Evolutionary conservation across 2,888 invertebrate genomes (phyloP).

Genomic region (Clitarchus hookeri): DNA sequence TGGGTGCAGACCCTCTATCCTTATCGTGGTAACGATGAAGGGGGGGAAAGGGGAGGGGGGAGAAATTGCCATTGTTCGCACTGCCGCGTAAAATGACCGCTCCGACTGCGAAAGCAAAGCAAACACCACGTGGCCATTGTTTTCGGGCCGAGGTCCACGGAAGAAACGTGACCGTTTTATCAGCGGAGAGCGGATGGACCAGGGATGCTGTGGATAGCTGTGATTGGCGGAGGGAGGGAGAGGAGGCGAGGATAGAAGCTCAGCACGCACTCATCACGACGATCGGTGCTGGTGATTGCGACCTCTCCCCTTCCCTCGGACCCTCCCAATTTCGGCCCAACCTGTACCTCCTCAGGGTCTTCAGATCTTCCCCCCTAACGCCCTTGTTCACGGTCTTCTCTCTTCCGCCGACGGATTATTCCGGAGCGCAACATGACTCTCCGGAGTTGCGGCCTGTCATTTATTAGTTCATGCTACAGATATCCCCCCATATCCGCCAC

Average conservation of each 20-base stretch:
- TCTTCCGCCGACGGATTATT: too few relatives aligned
- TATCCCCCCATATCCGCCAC: not conserved
- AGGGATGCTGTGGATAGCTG: not conserved
- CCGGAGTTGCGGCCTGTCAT: not conserved
- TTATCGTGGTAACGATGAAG: not conserved
- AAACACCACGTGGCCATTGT: not conserved
- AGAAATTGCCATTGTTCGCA: not conserved
- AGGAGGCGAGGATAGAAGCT: not conserved
- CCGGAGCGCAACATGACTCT: not conserved
- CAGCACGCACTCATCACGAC: not conserved
- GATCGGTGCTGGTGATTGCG: not conserved
- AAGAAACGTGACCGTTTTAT: not conserved
- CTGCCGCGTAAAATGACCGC: not conserved
- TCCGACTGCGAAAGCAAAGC: not conserved
- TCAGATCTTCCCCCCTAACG: not conserved
- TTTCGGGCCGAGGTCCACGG: not conserved
- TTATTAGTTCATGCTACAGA: slow-evolving; percentile 9
- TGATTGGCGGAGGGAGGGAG: not conserved
- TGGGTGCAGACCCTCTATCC: not conserved
- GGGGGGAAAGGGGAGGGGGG: not conserved
- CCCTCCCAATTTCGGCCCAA: not conserved
- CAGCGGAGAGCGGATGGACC: not conserved
- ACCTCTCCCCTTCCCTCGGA: not conserved
- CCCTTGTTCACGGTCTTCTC: too few relatives aligned
- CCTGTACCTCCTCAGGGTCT: not conserved